Conservation (phyloP, 1,140 invertebrate species). For the Alviniconcha marisindica region DNA sequence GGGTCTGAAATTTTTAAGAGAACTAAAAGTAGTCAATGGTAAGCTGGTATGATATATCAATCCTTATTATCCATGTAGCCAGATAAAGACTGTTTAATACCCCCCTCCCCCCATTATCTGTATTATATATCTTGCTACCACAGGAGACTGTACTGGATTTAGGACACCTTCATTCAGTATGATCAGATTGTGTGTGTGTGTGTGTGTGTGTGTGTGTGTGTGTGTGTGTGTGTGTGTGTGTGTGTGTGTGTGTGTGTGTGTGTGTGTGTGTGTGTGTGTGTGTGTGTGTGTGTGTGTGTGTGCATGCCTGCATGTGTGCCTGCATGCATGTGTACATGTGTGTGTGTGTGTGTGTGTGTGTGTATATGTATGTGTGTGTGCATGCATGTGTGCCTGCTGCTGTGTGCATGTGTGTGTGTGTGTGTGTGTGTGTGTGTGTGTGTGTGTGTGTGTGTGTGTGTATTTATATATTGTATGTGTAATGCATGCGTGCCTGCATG, state of each 20-base stretch:
- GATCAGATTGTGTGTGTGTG: neutral
- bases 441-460: neutral
- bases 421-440: slow-evolving; percentile 20
- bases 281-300: slow-evolving; percentile 18
- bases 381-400: neutral
- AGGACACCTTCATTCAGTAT: neutral
- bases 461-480: neutral
- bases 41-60: too few species aligned
- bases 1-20: too few species aligned
- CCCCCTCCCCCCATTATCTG: neutral
- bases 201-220: neutral
- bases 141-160: too few species aligned
- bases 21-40: too few species aligned
- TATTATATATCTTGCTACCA: too few species aligned
- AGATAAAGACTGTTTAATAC: neutral
- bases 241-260: neutral
- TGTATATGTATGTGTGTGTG: slow-evolving; percentile 13
- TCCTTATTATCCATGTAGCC: too few species aligned
- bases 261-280: neutral
- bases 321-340: neutral
- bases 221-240: neutral
- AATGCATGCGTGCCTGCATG: neutral
- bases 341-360: neutral
- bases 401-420: slow-evolving; percentile 10
- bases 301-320: neutral